Base-by-base conservation (phyloP, 2,797 vertebrate genomes). In the Siniperca scherzeri region DNA sequence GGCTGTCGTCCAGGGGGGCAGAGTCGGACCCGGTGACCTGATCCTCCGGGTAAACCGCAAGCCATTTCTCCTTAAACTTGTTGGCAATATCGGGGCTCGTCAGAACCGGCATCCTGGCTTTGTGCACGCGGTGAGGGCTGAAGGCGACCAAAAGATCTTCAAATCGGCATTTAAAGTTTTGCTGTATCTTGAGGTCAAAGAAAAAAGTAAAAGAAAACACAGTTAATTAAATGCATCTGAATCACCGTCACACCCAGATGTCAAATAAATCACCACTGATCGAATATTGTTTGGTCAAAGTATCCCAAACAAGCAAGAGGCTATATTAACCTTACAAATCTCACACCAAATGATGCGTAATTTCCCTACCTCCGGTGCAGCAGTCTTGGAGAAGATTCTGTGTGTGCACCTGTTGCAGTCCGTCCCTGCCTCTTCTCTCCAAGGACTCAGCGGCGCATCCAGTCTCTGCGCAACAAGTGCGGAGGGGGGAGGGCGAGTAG, bases 1-100 rank as follows among this genome's bases (percentile, higher is more conserved):
- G 96, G 81, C 97, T 97, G 94, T 97, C 97, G 74, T 97, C 97
- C 66, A 95, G 88, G 10, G 91, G 91, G n/a, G 81, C 81, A 0
- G 93, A 90, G 67, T 95, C 96, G 40, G 82, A 77, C 22, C 86
- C 85, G n/a, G 79, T 78, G 78, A 89, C 88, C 84, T 86, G 92
- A 21, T 96, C 95, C 61, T 95, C 95, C 40, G 94, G 92, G 55
- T 93, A 90, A 27, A 92, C 89, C 83, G 88, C 72, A 88, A 95
- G 84, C 95, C 96, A 96, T 82, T 89, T 95, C 91, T 95, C 95
- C 78, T 95, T 91, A 75, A 95, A 96, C 93, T 91, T 96, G 65
- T 91, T 88, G 74, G 95, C 95, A 7, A 96, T 94, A 60, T 95
- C 94, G 7, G 95, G 94, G 60, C 94, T 96, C 25, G 95, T 94